A percentile compares a stretch with the other conserved stretches of the same genome.
phyloP scores from a whole-genome alignment of 2,888 invertebrate genomes.

The Cabera pusaria region DNA sequence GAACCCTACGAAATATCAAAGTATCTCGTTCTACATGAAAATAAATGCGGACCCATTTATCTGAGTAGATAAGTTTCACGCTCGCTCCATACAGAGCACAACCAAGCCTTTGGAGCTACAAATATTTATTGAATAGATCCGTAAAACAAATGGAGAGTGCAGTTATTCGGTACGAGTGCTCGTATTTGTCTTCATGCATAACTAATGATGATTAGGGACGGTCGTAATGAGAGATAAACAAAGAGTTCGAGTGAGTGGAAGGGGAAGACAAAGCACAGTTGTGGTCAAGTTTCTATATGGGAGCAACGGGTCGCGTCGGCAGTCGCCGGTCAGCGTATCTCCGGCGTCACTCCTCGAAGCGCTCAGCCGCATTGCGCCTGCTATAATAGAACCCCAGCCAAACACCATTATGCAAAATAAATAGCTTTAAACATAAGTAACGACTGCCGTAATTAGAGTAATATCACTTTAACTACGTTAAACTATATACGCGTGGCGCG shows the following conservation, averaged over 20 bases:
- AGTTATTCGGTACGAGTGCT: slow-evolving; percentile 17
- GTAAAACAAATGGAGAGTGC: slow-evolving; percentile 26
- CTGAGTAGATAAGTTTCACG: slow-evolving; percentile 29
- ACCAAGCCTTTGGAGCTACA: slow-evolving; percentile 21
- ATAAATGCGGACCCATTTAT: slow-evolving; percentile 30
- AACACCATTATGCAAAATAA: slow-evolving; percentile 72
- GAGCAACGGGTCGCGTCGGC: slow-evolving; percentile 51
- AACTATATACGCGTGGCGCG: slow-evolving; percentile 26
- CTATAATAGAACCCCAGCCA: slow-evolving; percentile 56
- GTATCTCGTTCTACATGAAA: slow-evolving; percentile 19
- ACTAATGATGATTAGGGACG: slow-evolving; percentile 26
- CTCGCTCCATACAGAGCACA: slow-evolving; percentile 26
- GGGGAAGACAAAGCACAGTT: slow-evolving; percentile 50
- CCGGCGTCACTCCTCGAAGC: slow-evolving; percentile 6
- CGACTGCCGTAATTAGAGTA: slow-evolving; percentile 56
- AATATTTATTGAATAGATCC: slow-evolving; percentile 28
- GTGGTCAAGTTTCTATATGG: slow-evolving; percentile 67
- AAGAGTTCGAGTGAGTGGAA: slow-evolving; percentile 41
- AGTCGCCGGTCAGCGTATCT: slow-evolving; percentile 13
- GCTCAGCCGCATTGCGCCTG: slow-evolving; percentile 54
- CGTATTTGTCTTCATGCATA: slow-evolving; percentile 26
- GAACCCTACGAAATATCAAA: slow-evolving; percentile 20
- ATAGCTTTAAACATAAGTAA: slow-evolving; percentile 63
- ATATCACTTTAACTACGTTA: slow-evolving; percentile 46
- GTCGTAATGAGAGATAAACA: slow-evolving; percentile 39